phyloP scores from a whole-genome alignment of 2,113 vertebrate species.

The Xyliphius kryptos region DNA sequence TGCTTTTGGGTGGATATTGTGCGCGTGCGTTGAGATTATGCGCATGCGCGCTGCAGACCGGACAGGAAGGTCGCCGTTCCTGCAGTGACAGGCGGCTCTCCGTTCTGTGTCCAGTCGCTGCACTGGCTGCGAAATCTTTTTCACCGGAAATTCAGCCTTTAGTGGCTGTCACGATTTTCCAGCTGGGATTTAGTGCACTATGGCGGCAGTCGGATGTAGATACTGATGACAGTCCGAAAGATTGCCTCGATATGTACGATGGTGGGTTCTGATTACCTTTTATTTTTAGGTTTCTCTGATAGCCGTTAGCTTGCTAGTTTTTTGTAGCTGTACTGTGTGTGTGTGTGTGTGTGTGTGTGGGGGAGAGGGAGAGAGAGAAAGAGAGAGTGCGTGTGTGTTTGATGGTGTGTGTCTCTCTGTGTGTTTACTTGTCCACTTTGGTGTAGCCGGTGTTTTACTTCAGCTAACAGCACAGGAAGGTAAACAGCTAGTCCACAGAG shows the following conservation, averaged over 20 bases:
- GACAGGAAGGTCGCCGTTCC: no score
- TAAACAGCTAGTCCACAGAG: slow-evolving; percentile 5
- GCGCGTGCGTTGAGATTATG: background rate
- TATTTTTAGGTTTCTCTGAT: background rate
- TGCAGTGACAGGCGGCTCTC: slow-evolving; percentile 47
- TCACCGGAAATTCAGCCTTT: slow-evolving; percentile 58
- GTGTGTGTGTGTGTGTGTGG: no score
- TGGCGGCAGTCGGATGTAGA: slow-evolving; percentile 79
- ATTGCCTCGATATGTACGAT: slow-evolving; percentile 95
- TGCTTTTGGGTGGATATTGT: no score
- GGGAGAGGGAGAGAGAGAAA: no score
- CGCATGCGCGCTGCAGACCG: slow-evolving; percentile 12
- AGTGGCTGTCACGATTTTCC: slow-evolving; percentile 59
- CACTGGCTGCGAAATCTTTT: slow-evolving; percentile 40
- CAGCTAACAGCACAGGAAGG: slow-evolving; percentile 13
- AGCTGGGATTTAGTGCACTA: slow-evolving; percentile 70
- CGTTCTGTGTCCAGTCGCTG: slow-evolving; percentile 38
- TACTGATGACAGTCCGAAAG: slow-evolving; percentile 91
- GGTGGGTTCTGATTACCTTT: slow-evolving; percentile 56
- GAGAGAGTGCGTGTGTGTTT: no score
- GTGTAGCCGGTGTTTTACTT: background rate
- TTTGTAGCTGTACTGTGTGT: no score
- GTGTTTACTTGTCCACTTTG: background rate
- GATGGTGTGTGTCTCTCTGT: no score
- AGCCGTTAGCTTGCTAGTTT: background rate